These are phyloP conservation scores for Polypterus bichir DNA, from an alignment of 2,113 vertebrate genomes.

Conservation along the genomic window DNA sequence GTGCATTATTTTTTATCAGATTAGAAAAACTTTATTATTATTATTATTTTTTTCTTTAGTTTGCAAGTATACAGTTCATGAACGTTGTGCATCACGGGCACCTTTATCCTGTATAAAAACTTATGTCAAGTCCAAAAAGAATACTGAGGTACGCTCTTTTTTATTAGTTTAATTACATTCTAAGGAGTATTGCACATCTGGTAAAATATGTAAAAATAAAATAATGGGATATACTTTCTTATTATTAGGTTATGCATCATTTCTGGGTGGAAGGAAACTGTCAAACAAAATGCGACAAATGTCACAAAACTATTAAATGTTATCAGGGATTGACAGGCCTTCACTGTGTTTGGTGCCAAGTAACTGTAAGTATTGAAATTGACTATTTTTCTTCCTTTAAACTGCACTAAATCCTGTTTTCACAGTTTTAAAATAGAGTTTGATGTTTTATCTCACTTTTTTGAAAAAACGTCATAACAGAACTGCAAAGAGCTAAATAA, in stretches of 20 bases:
- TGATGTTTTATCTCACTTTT: no score
- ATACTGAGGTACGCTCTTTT: conserved; percentile 61
- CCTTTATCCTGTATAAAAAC: conserved; percentile 85
- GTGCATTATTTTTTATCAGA: no score
- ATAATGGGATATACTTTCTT: conserved; percentile 7
- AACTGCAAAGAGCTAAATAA: no score
- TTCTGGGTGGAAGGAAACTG: conserved; percentile 94
- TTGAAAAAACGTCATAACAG: no score
- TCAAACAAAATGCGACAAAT: conserved; percentile 84
- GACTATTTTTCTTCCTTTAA: neutral
- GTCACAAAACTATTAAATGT: conserved; percentile 91
- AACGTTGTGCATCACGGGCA: conserved; percentile 73
- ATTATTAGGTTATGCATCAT: conserved; percentile 78
- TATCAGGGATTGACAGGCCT: conserved; percentile 88
- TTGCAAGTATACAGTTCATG: conserved; percentile 86
- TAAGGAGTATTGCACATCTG: neutral
- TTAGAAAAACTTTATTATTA: neutral
- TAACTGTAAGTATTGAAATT: conserved; percentile 65
- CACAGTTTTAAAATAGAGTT: no score
- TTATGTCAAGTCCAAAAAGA: conserved; percentile 86
- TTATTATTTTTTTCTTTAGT: conserved; percentile 47
- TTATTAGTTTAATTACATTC: neutral
- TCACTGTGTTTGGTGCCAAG: conserved; percentile 93
- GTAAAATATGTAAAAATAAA: neutral
- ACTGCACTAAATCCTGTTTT: neutral